Evolutionary conservation across 2,797 vertebrate species (phyloP).

Genomic region (Eulemur mongoz): DNA sequence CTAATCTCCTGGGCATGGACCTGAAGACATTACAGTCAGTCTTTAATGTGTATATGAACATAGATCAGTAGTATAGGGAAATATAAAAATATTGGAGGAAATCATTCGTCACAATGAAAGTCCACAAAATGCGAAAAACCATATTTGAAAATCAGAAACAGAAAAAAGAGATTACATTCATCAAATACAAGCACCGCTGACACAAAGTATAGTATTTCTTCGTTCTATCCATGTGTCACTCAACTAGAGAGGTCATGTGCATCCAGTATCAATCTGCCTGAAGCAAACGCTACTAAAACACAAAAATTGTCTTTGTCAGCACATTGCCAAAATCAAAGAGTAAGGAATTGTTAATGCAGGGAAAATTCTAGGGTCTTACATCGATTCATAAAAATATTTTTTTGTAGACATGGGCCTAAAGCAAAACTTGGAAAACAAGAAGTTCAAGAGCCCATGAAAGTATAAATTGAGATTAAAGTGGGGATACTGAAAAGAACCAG

Average conservation of each 20-base stretch:
- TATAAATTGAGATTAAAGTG: background rate
- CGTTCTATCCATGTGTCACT: background rate
- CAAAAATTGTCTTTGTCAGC: slow-evolving; percentile 52
- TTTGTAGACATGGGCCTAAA: slow-evolving; percentile 1
- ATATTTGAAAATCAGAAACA: background rate
- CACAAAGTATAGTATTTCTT: background rate
- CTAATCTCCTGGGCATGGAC: background rate
- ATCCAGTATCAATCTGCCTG: slow-evolving; percentile 16
- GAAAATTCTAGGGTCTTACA: slow-evolving; percentile 21
- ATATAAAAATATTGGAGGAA: background rate
- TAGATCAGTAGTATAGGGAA: background rate
- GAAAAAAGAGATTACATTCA: background rate
- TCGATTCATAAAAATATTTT: slow-evolving; percentile 31
- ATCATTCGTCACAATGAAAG: background rate
- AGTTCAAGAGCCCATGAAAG: background rate
- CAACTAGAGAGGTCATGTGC: background rate
- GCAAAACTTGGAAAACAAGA: slow-evolving; percentile 13
- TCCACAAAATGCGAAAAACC: background rate
- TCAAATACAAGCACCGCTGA: background rate
- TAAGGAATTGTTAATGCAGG: slow-evolving; percentile 35
- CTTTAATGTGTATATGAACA: background rate
- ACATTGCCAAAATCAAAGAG: slow-evolving; percentile 23
- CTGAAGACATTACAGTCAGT: background rate
- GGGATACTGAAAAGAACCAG: background rate
- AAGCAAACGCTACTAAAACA: slow-evolving; percentile 44